Percentiles rank a stretch among this genome's conserved stretches.
Evolutionary conservation across 2,888 invertebrate genomes (phyloP).

Genomic region (Drepanosiphum platanoidis): DNA sequence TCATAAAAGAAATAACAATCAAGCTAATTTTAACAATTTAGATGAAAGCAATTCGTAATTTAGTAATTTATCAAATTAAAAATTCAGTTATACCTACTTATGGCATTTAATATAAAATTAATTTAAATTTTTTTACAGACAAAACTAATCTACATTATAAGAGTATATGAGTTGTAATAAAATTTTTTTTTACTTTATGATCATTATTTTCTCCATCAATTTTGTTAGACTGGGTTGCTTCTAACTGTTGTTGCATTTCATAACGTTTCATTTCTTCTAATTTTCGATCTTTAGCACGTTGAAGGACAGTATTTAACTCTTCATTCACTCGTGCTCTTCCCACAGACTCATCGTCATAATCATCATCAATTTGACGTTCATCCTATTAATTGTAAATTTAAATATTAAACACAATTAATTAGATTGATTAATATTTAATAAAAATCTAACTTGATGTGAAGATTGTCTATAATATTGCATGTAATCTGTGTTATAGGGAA

Average conservation of each 20-base stretch:
- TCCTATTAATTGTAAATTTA: conserved; percentile 38
- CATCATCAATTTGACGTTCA: conserved; percentile 46
- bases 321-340: conserved; percentile 30
- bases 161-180: neutral
- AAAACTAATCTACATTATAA: too few species aligned
- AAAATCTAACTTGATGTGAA: conserved; percentile 42
- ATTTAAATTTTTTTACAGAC: too few species aligned
- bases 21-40: too few species aligned
- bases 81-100: too few species aligned
- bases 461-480: conserved; percentile 32
- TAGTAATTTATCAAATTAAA: too few species aligned
- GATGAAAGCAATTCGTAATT: too few species aligned
- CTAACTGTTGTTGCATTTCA: conserved; percentile 73
- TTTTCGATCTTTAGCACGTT: conserved; percentile 63
- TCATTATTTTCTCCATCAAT: conserved; percentile 65
- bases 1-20: too few species aligned
- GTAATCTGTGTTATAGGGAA: conserved; percentile 42
- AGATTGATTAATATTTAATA: neutral
- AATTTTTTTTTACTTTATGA: conserved; percentile 14
- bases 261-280: conserved; percentile 71
- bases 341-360: conserved; percentile 56
- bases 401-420: neutral
- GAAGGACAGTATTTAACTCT: conserved; percentile 56
- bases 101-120: too few species aligned
- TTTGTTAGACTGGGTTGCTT: conserved; percentile 77